A percentile compares a stretch with the other conserved stretches of the same genome.
These are phyloP conservation scores for Serilophus lunatus DNA, from an alignment of 2,113 vertebrate genomes.

Conservation along the genomic window DNA sequence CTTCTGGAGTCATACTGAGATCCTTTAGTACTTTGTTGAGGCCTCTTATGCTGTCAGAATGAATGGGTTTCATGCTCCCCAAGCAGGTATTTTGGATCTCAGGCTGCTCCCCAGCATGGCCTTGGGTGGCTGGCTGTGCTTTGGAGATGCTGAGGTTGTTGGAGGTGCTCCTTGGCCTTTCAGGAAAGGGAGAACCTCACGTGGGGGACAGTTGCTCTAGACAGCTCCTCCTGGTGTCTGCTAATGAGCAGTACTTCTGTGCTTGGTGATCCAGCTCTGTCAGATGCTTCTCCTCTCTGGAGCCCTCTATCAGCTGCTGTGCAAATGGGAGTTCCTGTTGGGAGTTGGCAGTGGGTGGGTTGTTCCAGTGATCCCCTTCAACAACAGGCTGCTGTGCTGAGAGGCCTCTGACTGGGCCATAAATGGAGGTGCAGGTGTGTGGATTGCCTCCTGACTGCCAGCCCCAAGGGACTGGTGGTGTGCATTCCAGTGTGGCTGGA, in stretches of 20 bases:
- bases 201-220: neutral
- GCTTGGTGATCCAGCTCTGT: neutral
- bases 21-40: neutral
- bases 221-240: neutral
- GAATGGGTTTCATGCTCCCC: accelerated
- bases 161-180: neutral
- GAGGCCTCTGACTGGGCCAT: neutral
- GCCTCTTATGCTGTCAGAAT: neutral
- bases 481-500: neutral
- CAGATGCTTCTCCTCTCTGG: neutral
- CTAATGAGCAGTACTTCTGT: neutral
- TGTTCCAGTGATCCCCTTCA: neutral
- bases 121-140: neutral
- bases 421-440: neutral
- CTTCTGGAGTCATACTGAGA: neutral
- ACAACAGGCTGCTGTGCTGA: neutral
- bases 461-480: neutral
- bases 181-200: accelerated
- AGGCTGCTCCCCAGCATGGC: accelerated
- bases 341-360: neutral
- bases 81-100: neutral
- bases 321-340: neutral
- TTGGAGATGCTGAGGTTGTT: neutral
- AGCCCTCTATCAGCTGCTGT: neutral
- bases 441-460: neutral